These are phyloP conservation scores for Anticlea derivata DNA, from an alignment of 2,888 invertebrate genomes.

Conservation along the genomic window DNA sequence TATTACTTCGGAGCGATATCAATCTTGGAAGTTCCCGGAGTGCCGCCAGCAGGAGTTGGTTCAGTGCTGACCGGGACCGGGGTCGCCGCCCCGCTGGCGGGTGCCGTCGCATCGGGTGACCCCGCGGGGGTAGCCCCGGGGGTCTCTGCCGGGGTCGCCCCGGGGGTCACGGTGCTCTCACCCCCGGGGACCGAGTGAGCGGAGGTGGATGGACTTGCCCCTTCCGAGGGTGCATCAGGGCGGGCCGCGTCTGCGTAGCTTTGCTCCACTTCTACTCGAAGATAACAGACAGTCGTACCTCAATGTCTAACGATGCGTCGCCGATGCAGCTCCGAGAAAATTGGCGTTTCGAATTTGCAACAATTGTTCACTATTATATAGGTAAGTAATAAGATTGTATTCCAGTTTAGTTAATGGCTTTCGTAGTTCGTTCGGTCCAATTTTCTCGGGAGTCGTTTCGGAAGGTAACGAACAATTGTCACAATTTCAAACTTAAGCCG, in stretches of 20 bases:
- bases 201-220: not conserved
- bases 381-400: too few species aligned
- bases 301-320: not conserved
- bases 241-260: constrained; percentile 42
- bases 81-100: constrained; percentile 19
- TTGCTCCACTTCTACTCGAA: constrained; percentile 64
- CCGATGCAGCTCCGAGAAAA: constrained; percentile 44
- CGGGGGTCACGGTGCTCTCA: not conserved
- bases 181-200: not conserved
- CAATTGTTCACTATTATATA: constrained; percentile 52
- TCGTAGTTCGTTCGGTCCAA: constrained; percentile 21
- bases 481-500: constrained; percentile 58
- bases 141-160: not conserved
- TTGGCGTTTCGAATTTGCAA: constrained; percentile 48
- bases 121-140: constrained; percentile 20
- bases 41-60: constrained; percentile 27
- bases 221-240: constrained; percentile 18
- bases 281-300: constrained; percentile 27
- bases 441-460: constrained; percentile 28
- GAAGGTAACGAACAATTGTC: constrained; percentile 56
- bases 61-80: constrained; percentile 12
- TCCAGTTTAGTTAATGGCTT: not conserved
- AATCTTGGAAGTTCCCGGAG: constrained; percentile 27
- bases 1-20: constrained; percentile 27
- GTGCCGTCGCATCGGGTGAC: constrained; percentile 21